Percentiles rank a stretch among this genome's conserved stretches.
phyloP scores from a whole-genome alignment of 2,113 vertebrate genomes.

The Micronisus gabar region DNA sequence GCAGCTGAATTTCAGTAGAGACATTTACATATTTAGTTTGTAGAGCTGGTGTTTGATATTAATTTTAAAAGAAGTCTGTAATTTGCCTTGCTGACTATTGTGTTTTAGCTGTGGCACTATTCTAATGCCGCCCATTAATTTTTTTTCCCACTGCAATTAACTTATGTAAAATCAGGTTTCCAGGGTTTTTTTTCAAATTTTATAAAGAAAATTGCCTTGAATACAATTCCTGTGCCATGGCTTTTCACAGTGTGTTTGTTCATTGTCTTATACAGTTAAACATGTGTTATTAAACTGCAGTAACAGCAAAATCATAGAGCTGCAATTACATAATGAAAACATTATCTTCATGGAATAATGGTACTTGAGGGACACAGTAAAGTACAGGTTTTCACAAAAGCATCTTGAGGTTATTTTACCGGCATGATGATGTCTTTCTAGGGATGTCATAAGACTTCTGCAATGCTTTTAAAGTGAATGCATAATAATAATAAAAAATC shows the following conservation, averaged over 20 bases:
- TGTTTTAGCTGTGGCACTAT: background rate
- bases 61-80: background rate
- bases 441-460: background rate
- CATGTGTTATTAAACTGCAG: background rate
- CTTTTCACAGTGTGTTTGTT: background rate
- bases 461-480: background rate
- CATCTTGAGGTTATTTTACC: background rate
- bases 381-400: background rate
- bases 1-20: background rate
- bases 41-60: background rate
- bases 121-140: background rate
- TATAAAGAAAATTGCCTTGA: background rate
- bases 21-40: background rate
- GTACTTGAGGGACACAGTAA: background rate
- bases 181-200: background rate
- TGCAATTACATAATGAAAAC: slow-evolving; percentile 24
- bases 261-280: background rate
- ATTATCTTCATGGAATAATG: background rate
- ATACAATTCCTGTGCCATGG: rapidly evolving
- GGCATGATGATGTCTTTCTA: background rate
- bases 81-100: background rate
- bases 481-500: background rate
- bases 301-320: background rate
- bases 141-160: background rate
- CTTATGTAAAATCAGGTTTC: background rate